A percentile compares a stretch with the other conserved stretches of the same genome.
Conservation (phyloP, 2,113 vertebrate species). For the Ursus arctos region DNA sequence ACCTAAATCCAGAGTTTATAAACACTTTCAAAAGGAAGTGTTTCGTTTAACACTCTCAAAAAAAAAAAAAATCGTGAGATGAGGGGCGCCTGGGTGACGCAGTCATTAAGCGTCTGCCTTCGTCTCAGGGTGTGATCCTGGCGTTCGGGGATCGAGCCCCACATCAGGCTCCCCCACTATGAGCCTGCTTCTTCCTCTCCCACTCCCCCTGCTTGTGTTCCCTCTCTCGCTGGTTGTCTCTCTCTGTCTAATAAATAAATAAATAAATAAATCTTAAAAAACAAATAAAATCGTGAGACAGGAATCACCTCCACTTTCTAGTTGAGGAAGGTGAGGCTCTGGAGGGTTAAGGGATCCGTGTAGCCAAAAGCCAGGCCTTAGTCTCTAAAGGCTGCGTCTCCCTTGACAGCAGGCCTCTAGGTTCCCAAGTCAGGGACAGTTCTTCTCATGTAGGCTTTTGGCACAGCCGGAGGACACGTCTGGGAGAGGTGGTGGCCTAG, state of each 20-base stretch:
- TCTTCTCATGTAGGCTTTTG: not conserved
- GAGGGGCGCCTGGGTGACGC: too few relatives aligned
- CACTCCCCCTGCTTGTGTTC: too few relatives aligned
- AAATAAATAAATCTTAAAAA: not conserved
- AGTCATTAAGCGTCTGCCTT: too few relatives aligned
- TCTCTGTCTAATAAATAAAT: too few relatives aligned
- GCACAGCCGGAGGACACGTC: not conserved
- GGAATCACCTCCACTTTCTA: not conserved
- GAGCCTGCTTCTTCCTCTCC: too few relatives aligned
- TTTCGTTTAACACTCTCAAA: not conserved
- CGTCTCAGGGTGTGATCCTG: too few relatives aligned
- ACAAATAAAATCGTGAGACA: not conserved
- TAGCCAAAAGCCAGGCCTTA: not conserved
- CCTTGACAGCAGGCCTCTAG: not conserved
- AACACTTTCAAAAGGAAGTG: not conserved
- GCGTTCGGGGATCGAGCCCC: too few relatives aligned
- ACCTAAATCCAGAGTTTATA: not conserved
- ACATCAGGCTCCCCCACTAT: too few relatives aligned
- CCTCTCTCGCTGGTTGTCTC: too few relatives aligned
- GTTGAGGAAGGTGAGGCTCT: not conserved
- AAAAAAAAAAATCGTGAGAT: not conserved
- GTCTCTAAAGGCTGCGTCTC: not conserved
- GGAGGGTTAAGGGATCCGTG: not conserved
- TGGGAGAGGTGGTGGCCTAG: not conserved
- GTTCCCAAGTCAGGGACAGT: not conserved